phyloP scores from a whole-genome alignment of 2,113 vertebrate genomes.

The Helogale parvula region DNA sequence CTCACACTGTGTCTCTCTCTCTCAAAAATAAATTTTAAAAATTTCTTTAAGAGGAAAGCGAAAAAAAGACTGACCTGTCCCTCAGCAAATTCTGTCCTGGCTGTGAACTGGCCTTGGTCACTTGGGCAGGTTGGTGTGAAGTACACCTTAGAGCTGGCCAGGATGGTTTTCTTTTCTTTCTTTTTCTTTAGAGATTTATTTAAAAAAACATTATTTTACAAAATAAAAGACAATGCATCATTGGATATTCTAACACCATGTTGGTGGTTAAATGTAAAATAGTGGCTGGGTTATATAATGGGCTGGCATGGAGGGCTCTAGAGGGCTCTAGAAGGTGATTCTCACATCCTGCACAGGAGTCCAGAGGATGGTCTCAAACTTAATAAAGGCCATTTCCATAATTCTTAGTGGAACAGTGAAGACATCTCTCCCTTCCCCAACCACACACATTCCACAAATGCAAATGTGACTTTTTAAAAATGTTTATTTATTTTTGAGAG shows the following conservation, averaged over 20 bases:
- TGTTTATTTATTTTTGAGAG: too few species aligned
- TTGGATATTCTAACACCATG: slow-evolving; percentile 71
- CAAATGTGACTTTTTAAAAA: slow-evolving; percentile 13
- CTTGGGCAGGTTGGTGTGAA: too few species aligned
- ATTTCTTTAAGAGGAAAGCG: background rate
- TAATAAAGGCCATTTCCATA: slow-evolving; percentile 73
- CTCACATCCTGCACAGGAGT: background rate
- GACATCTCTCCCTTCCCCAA: slow-evolving; percentile 49
- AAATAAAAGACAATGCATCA: slow-evolving; percentile 59
- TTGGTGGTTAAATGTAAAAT: slow-evolving; percentile 75
- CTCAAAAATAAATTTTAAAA: too few species aligned
- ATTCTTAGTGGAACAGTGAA: slow-evolving; percentile 56
- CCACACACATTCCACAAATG: slow-evolving; percentile 64
- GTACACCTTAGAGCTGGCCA: slow-evolving; percentile 63
- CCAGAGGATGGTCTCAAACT: background rate
- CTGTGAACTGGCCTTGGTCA: slow-evolving; percentile 46
- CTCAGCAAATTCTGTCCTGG: background rate
- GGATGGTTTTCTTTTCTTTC: slow-evolving; percentile 56
- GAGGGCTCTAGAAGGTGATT: slow-evolving; percentile 13
- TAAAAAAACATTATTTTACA: slow-evolving; percentile 73
- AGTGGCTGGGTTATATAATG: slow-evolving; percentile 70
- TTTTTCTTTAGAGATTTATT: slow-evolving; percentile 67
- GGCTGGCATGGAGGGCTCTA: slow-evolving; percentile 22
- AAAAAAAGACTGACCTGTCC: background rate
- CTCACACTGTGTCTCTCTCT: too few species aligned